Conservation (phyloP, 2,797 vertebrate species). For the Etheostoma nigrum region DNA sequence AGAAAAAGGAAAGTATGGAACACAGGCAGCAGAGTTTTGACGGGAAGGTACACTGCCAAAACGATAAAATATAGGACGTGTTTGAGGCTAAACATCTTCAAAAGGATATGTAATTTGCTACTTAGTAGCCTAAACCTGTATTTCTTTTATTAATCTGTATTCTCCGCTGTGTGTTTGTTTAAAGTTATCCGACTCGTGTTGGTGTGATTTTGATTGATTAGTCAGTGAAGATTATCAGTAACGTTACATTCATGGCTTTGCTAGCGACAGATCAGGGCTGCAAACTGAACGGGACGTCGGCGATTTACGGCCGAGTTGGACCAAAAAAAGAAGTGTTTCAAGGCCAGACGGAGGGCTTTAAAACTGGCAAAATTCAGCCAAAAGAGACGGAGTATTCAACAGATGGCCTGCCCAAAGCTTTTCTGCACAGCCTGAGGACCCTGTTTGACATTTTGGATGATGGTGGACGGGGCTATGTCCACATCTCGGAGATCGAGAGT, state of each 20-base stretch:
- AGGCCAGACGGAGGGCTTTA: slow-evolving; percentile 42
- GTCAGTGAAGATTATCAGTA: background rate
- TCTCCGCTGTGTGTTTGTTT: background rate
- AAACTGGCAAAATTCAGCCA: slow-evolving; percentile 61
- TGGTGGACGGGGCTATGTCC: slow-evolving; percentile 89
- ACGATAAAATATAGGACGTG: background rate
- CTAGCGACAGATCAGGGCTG: slow-evolving; percentile 79
- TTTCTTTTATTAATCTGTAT: fast-evolving
- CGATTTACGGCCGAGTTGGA: slow-evolving; percentile 57
- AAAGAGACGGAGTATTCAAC: slow-evolving; percentile 80
- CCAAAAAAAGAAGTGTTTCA: slow-evolving; percentile 58
- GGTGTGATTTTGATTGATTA: slow-evolving; percentile 40
- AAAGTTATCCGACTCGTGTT: slow-evolving; percentile 10
- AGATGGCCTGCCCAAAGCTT: slow-evolving; percentile 90
- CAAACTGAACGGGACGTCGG: slow-evolving; percentile 66
- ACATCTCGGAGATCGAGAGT: slow-evolving; percentile 95
- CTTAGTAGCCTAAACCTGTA: background rate
- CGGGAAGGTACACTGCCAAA: background rate
- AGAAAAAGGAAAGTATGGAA: slow-evolving; percentile 68
- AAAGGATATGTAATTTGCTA: background rate
- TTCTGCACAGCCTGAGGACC: slow-evolving; percentile 92
- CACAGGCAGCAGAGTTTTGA: slow-evolving; percentile 19
- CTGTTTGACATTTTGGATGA: slow-evolving; percentile 97
- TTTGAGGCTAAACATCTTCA: background rate
- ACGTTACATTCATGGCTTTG: slow-evolving; percentile 69